These are phyloP conservation scores for Toxotes lorentzi DNA, from an alignment of 2,797 vertebrate genomes.

Conservation along the genomic window DNA sequence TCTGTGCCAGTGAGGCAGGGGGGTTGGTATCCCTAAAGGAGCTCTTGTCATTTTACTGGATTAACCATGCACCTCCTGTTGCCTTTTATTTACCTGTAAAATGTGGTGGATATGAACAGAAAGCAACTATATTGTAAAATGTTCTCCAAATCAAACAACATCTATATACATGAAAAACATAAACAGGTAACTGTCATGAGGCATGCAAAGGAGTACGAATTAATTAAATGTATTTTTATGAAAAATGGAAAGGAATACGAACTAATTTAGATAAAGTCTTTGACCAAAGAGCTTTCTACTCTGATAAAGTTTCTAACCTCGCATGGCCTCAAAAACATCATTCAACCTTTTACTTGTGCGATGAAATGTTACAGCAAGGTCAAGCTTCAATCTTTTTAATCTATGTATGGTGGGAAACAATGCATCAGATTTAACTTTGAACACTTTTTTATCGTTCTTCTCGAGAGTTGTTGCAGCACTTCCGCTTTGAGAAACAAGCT, in stretches of 20 bases:
- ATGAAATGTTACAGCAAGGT: constrained; percentile 31
- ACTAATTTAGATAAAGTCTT: not conserved
- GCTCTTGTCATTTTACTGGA: constrained; percentile 25
- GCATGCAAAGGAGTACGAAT: constrained; percentile 33
- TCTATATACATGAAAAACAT: constrained; percentile 61
- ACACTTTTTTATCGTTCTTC: constrained; percentile 48
- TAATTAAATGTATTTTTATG: constrained; percentile 33
- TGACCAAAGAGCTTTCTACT: not conserved
- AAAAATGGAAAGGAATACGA: constrained; percentile 37
- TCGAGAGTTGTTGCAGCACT: constrained; percentile 69
- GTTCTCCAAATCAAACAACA: constrained; percentile 35
- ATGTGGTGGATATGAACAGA: not conserved
- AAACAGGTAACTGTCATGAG: constrained; percentile 44
- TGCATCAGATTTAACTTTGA: constrained; percentile 40
- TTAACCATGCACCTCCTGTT: constrained; percentile 20
- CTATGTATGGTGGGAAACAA: constrained; percentile 48
- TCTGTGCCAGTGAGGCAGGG: constrained; percentile 40
- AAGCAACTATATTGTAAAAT: not conserved
- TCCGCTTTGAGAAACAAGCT: constrained; percentile 79
- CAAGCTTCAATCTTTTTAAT: constrained; percentile 41
- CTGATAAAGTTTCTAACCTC: constrained; percentile 6
- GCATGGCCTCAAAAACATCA: not conserved
- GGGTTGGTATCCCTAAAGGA: constrained; percentile 26
- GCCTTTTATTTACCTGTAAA: not conserved
- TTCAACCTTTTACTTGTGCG: constrained; percentile 2